Evolutionary conservation across 2,113 vertebrate species (phyloP), one percentile per base, ranked within the genome.

Genomic region (Nothoprocta pentlandii): DNA sequence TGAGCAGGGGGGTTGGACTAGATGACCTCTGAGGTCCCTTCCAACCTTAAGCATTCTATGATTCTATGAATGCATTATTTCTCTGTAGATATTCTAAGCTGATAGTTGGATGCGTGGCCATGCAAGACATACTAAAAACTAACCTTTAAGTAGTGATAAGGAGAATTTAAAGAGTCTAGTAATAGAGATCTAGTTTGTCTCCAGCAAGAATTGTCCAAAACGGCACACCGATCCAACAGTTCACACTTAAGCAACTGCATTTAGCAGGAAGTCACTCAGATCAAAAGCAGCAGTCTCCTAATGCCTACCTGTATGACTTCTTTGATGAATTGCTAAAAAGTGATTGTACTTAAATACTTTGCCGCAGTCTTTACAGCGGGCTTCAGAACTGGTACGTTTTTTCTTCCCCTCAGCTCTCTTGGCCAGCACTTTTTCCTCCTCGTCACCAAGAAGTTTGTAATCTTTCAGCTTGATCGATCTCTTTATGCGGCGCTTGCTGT

Each of bases 331-430:
- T 81, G 98, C 98, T 92, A 99, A 95, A 94, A 99, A 99, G 74
- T 99, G 98, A 91, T 98, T 98, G 89, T 98, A 99, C 87, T 99
- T 99, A 96, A 99, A 99, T 15, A 98, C 98, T 97, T 99, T 99
- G 85, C 98, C 98, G 66, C 99, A 99, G 93, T 99, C 98, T 74
- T 99, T 98, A 91, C 99, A 99, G 16, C 98, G 96, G 46, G 98
- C 98, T 94, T 99, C 99, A 3, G 98, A 97, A 69, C 97, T 83
- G 0, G 95, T 93, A 34, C 98, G 98, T 85, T 98, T 99, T 85
- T 97, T 98, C 82, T 97, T 99, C 39, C 98, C 97, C 28, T 97
- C 98, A 4, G 96, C 92, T 92, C 96, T 98, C 92, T 97, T 98
- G 12, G 96, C 58, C 68, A 98, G 96, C 70, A 90, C 97, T 70